phyloP scores from a whole-genome alignment of 2,113 vertebrate species.

The Silurus asotus region DNA sequence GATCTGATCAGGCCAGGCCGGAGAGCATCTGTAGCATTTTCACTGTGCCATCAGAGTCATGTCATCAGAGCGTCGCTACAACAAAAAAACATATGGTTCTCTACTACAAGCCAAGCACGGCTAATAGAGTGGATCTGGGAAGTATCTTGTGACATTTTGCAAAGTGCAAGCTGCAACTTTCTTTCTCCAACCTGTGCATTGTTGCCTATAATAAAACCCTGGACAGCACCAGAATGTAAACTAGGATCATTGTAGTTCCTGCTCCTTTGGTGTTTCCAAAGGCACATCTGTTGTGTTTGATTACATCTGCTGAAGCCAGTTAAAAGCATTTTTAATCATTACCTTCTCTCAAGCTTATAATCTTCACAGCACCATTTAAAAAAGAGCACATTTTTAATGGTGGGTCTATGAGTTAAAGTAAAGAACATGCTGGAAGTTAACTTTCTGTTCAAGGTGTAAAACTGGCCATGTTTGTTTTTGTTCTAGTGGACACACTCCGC shows the following conservation, averaged over 20 bases:
- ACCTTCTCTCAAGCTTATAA: conserved; percentile 57
- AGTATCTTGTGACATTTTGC: neutral
- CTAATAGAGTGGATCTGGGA: conserved; percentile 16
- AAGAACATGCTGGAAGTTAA: neutral
- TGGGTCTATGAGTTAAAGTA: neutral
- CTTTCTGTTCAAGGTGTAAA: conserved; percentile 10
- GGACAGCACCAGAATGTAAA: conserved; percentile 53
- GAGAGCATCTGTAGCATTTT: conserved; percentile 4
- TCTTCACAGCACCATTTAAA: conserved; percentile 45
- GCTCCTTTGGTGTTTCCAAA: conserved; percentile 53
- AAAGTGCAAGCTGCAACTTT: conserved; percentile 26
- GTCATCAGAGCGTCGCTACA: neutral
- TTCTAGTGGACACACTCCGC: conserved; percentile 87
- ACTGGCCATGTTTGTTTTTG: neutral
- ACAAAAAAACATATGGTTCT: conserved; percentile 11
- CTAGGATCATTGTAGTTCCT: conserved; percentile 23
- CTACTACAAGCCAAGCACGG: neutral
- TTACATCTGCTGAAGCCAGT: conserved; percentile 49
- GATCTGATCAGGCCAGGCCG: neutral
- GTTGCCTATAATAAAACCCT: conserved; percentile 38
- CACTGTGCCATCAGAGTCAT: neutral
- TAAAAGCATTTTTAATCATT: conserved; percentile 60
- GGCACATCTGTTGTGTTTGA: conserved; percentile 43
- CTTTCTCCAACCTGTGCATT: conserved; percentile 22
- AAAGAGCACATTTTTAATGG: conserved; percentile 17